Evolutionary conservation across 2,888 invertebrate genomes (phyloP).

Genomic region (Volucella inanis): DNA sequence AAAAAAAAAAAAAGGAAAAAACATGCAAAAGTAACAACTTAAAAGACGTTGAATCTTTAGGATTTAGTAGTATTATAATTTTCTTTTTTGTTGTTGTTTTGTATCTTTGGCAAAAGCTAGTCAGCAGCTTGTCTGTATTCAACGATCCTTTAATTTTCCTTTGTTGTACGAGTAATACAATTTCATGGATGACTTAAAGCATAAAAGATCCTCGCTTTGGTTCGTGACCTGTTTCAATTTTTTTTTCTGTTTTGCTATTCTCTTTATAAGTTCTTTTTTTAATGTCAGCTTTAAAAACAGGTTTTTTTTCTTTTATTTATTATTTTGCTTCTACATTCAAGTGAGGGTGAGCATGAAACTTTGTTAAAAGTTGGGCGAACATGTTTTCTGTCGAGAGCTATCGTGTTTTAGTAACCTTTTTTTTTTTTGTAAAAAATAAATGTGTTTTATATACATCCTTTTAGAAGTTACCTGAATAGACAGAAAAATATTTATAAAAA

Average conservation of each 20-base stretch:
- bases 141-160: slow-evolving; percentile 41
- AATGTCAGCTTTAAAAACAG: slow-evolving; percentile 48
- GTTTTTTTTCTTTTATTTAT: slow-evolving; percentile 53
- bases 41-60: too few species aligned
- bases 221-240: slow-evolving; percentile 66
- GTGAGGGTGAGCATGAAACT: slow-evolving; percentile 60
- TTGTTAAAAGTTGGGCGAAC: slow-evolving; percentile 53
- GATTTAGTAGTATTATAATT: slow-evolving; percentile 16
- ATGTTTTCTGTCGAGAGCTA: slow-evolving; percentile 42
- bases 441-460: slow-evolving; percentile 20
- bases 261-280: slow-evolving; percentile 22
- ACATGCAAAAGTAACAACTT: not conserved
- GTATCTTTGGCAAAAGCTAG: slow-evolving; percentile 37
- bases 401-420: slow-evolving; percentile 35
- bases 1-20: not conserved
- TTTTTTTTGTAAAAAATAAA: not conserved
- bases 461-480: slow-evolving; percentile 30
- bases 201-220: slow-evolving; percentile 69
- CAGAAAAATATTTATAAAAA: not conserved
- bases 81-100: not conserved
- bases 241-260: slow-evolving; percentile 17
- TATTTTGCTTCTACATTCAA: slow-evolving; percentile 37
- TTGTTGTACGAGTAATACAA: slow-evolving; percentile 33
- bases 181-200: slow-evolving; percentile 64
- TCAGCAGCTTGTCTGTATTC: slow-evolving; percentile 1